Conservation (phyloP, 2,113 vertebrate genomes). For the Trematocara zebra region DNA sequence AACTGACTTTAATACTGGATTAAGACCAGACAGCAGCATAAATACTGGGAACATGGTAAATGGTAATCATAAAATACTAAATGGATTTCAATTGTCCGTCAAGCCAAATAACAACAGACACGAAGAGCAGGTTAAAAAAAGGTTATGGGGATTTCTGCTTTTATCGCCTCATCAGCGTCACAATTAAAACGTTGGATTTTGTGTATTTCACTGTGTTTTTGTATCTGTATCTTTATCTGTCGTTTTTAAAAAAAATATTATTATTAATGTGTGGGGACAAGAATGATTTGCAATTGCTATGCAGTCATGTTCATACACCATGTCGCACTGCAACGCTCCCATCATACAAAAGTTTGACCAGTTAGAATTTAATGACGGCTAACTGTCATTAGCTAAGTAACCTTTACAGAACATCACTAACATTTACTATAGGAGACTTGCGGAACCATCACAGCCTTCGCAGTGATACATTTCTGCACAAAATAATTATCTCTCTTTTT, state of each 20-base stretch:
- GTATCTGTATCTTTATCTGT: neutral
- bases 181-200: neutral
- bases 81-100: neutral
- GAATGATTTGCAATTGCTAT: neutral
- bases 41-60: neutral
- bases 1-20: neutral
- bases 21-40: neutral
- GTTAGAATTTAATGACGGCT: neutral
- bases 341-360: neutral
- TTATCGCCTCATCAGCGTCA: neutral
- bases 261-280: neutral
- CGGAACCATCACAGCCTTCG: neutral
- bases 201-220: neutral
- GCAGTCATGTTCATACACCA: neutral
- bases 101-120: neutral
- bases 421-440: no score
- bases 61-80: neutral
- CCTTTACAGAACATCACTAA: neutral
- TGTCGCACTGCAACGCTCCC: neutral
- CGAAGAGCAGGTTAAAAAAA: neutral
- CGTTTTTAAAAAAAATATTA: accelerated
- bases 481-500: neutral
- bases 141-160: neutral
- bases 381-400: neutral
- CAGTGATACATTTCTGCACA: neutral